Base-by-base conservation (phyloP, 2,888 invertebrate species). In the Scrobipalpa atriplicella region DNA sequence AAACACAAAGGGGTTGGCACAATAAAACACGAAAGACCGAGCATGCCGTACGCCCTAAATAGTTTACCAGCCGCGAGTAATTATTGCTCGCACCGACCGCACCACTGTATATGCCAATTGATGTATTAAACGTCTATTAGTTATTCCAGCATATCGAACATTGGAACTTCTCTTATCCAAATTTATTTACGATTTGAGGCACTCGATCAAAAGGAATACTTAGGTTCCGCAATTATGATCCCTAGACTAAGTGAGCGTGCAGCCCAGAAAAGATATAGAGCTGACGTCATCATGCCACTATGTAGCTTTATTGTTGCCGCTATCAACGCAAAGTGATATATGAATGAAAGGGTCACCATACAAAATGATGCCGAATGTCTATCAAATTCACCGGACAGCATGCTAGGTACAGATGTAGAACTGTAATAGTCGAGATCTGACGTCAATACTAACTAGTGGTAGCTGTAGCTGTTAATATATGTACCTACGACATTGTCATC, bases 1-100 rank as follows among this genome's bases (percentile, higher is more conserved):
- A 89, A 87, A 85, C 84, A 86, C 86, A 89, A 89, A 87, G 84
- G 83, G 78, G 76, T 80, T 84, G 82, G 82, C 83, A 82, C 77
- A 85, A 87, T 84, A 87, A 86, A 84, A 87, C 83, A 71, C 73
- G 72, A 71, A 71, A 71, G 74, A 80, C 9, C 16, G 43, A 43
- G 75, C 75, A 75, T 74, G 73, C 72, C 73, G 78, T 73, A 75
- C 80, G 84, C 85, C 82, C 83, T 85, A 86, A 87, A 88, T 87
- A 88, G 87, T 85, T 85, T 78, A 81, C 81, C 79, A 38, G 38
- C 51, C 63, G 63, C 9, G 38, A 9, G 36, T 63, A 63, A 86
- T 87, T 83, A 86, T 85, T 82, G 78, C 75, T 77, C 18, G 47
- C 52, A 52, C 52, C 21, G 19, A 10, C 19, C 7, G 13, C 6